Percentiles rank a stretch among this genome's conserved stretches.
Evolutionary conservation across 2,888 invertebrate genomes (phyloP).

Genomic region (Furcula furcula): DNA sequence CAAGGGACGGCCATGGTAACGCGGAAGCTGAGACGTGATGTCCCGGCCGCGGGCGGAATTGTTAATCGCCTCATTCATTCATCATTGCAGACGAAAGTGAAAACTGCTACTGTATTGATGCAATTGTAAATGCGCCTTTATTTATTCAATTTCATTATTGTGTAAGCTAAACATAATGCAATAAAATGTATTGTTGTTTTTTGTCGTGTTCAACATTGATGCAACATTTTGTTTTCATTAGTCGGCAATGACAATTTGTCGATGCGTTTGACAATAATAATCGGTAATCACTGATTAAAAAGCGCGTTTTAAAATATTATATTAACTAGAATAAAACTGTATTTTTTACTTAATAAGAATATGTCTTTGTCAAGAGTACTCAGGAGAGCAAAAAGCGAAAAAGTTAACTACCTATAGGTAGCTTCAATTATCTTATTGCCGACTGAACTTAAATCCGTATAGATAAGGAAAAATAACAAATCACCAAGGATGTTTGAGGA

Average conservation of each 20-base stretch:
- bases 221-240: background rate
- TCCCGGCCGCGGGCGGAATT: slow-evolving; percentile 63
- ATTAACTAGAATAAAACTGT: too few species aligned
- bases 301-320: too few species aligned
- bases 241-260: background rate
- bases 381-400: too few species aligned
- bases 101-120: slow-evolving; percentile 52
- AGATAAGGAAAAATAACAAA: too few species aligned
- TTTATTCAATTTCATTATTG: slow-evolving; percentile 10
- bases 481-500: too few species aligned
- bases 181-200: slow-evolving; percentile 1
- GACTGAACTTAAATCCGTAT: too few species aligned
- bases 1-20: slow-evolving; percentile 45
- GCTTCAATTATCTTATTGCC: too few species aligned
- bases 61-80: slow-evolving; percentile 63
- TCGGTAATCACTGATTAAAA: too few species aligned
- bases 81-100: slow-evolving; percentile 66
- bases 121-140: slow-evolving; percentile 38
- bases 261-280: too few species aligned
- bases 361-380: too few species aligned
- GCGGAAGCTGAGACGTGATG: slow-evolving; percentile 69
- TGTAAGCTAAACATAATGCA: slow-evolving; percentile 13
- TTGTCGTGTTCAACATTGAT: background rate
- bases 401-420: too few species aligned
- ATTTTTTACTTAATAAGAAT: too few species aligned